Percentiles rank a stretch among this genome's conserved stretches.
phyloP scores from a whole-genome alignment of 2,113 vertebrate genomes.

The Oncorhynchus keta region DNA sequence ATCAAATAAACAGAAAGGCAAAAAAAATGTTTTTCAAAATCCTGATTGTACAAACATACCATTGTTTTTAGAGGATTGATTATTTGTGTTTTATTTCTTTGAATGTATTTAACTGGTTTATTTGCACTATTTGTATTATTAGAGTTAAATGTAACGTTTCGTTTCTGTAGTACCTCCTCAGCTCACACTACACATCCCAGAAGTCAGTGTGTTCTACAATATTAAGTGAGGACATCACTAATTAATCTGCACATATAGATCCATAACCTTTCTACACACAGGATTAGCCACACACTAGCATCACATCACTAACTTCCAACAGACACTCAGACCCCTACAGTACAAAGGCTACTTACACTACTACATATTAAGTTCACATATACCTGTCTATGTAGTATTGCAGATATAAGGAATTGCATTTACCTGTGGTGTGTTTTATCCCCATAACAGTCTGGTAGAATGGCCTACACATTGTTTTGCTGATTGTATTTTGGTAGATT shows the following conservation, averaged over 20 bases:
- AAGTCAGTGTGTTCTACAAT: neutral
- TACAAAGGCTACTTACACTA: neutral
- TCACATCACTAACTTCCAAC: neutral
- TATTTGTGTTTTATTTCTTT: neutral
- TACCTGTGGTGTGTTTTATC: neutral
- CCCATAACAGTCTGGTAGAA: neutral
- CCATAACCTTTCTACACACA: constrained; percentile 3
- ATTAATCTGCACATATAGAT: neutral
- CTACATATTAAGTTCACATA: neutral
- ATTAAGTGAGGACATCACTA: neutral
- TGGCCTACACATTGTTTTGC: neutral
- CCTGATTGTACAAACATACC: neutral
- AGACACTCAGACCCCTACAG: neutral
- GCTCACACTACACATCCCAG: neutral
- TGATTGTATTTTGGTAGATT: neutral
- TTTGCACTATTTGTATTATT: neutral
- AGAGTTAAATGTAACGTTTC: neutral
- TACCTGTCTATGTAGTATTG: neutral
- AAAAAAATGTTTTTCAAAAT: neutral
- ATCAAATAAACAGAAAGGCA: constrained; percentile 54
- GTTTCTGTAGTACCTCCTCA: neutral
- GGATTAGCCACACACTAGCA: constrained; percentile 10
- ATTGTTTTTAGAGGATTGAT: neutral
- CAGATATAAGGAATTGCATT: neutral
- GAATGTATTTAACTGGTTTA: neutral